Evolutionary conservation across 2,888 invertebrate genomes (phyloP), one percentile per base, ranked within the genome.

Genomic region (Nemurella pictetii): DNA sequence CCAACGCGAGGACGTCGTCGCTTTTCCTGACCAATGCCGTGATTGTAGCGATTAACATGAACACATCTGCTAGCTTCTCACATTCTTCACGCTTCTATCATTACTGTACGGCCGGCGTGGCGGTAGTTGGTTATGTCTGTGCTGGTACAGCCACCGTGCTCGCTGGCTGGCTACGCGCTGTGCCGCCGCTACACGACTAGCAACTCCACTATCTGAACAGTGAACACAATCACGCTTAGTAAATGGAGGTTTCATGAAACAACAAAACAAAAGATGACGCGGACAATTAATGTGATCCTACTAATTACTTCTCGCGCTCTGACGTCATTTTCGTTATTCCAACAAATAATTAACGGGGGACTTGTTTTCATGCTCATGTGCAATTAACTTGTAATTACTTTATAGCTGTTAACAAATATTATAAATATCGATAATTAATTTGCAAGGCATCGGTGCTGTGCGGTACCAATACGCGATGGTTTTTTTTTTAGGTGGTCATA

Each of bases 31-130:
- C 55, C 28, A 29, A 78, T 78, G 78, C 30, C 78, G 78, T 78
- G 78, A 78, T 78, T 78, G 28, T 27, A 5, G 12, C 78, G 28
- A 78, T 78, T 78, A 78, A 78, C 28, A 30, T 55, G 78, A n/a
- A n/a, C 30, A 3, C 78, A 78, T 28, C 30, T 78, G 78, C n/a
- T 20, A 3, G 5, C 9, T 78, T 78, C 78, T 29, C 78, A 78
- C 78, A 78, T 30, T 30, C 78, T 27, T 26, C 75, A 75, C 75
- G 28, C 28, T 20, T 74, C 27, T 75, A 27, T 27, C 27, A 28
- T 75, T 75, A 75, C 26, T 74, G 4, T 74, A 5, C 4, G 4
- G 74, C 26, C 74, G 3, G 74, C 7, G 26, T 4, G 74, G 74
- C 15, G 74, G 74, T 20, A 20, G 74, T 4, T 20, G 20, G 74